Percentiles rank a stretch among this genome's conserved stretches.
These are phyloP conservation scores for Perca fluviatilis DNA, from an alignment of 2,113 vertebrate genomes.

Conservation along the genomic window DNA sequence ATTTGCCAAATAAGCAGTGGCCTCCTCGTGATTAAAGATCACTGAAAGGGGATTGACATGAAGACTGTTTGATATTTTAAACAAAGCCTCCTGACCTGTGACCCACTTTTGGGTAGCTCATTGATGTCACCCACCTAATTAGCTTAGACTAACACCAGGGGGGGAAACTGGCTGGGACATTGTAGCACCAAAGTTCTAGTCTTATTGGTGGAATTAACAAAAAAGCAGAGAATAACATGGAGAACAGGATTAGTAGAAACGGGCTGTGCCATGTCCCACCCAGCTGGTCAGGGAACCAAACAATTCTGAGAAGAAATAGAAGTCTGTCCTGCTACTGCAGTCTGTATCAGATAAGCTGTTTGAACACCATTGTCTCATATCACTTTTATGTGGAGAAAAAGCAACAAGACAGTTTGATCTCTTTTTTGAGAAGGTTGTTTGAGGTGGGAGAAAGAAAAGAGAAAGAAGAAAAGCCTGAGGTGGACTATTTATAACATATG, in stretches of 20 bases:
- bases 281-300: conserved; percentile 57
- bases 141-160: conserved; percentile 32
- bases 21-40: conserved; percentile 25
- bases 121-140: conserved; percentile 49
- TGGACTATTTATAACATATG: conserved; percentile 16
- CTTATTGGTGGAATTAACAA: conserved; percentile 44
- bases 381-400: conserved; percentile 73
- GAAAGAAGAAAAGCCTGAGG: conserved; percentile 28
- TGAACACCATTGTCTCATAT: conserved; percentile 77
- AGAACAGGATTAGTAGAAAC: conserved; percentile 49
- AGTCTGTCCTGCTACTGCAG: conserved; percentile 50
- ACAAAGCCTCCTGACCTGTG: conserved; percentile 48
- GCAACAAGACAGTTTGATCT: conserved; percentile 64
- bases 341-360: conserved; percentile 75
- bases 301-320: conserved; percentile 72
- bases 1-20: conserved; percentile 17
- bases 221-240: conserved; percentile 39
- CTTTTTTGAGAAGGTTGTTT: conserved; percentile 19
- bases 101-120: conserved; percentile 31
- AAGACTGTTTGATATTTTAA: conserved; percentile 12
- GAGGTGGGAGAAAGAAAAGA: conserved; percentile 14
- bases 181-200: conserved; percentile 35
- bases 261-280: conserved; percentile 61
- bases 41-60: conserved; percentile 33
- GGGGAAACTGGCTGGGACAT: not conserved